These are phyloP conservation scores for Brachionus manjavacas DNA, from an alignment of 1,140 invertebrate genomes.

Conservation along the genomic window DNA sequence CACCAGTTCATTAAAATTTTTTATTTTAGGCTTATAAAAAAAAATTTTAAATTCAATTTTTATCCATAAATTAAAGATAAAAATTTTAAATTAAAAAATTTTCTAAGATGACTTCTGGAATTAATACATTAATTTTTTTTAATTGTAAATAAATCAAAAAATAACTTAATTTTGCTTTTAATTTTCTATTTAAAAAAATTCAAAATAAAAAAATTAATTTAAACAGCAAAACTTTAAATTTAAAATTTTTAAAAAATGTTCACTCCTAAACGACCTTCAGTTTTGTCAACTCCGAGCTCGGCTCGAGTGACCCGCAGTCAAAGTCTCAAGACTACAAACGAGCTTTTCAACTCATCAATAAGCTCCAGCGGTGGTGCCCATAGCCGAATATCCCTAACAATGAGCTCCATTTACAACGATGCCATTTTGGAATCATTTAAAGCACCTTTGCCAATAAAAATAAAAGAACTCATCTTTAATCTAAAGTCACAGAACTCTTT, in stretches of 20 bases:
- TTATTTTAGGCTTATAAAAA: no score
- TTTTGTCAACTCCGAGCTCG: background rate
- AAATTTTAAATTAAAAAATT: no score
- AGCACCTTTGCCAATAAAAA: constrained; percentile 26
- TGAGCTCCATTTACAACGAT: constrained; percentile 35
- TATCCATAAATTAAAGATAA: no score
- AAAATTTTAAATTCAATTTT: no score
- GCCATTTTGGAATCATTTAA: constrained; percentile 32
- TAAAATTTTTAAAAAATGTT: constrained; percentile 17
- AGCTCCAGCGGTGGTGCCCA: background rate
- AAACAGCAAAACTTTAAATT: background rate
- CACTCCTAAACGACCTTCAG: constrained; percentile 12
- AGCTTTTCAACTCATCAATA: constrained; percentile 11
- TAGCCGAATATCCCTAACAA: constrained; percentile 3
- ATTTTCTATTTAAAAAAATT: background rate
- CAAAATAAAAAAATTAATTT: background rate
- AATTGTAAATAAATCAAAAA: background rate
- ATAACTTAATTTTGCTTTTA: background rate
- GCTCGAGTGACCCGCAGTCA: constrained; percentile 17
- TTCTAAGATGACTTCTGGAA: no score
- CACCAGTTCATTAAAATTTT: no score
- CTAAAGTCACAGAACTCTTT: constrained; percentile 10
- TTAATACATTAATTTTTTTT: no score
- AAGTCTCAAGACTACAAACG: constrained; percentile 21
- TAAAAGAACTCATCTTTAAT: constrained; percentile 36